phyloP scores from a whole-genome alignment of 2,797 vertebrate genomes.

The Parambassis ranga region DNA sequence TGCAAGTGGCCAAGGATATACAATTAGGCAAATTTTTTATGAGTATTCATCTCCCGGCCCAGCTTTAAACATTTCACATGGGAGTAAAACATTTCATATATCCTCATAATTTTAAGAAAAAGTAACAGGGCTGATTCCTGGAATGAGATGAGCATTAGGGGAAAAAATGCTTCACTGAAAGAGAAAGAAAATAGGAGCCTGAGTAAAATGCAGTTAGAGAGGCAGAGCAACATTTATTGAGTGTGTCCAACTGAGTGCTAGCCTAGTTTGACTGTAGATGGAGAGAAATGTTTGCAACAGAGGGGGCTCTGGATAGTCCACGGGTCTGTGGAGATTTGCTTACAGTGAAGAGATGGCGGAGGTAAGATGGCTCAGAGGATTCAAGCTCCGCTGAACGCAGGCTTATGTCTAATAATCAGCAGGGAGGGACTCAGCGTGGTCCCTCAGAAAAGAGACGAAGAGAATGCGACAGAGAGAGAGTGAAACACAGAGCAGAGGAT shows the following conservation, averaged over 20 bases:
- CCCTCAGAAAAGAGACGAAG: conserved; percentile 45
- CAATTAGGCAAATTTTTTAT: conserved; percentile 52
- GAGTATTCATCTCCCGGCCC: conserved; percentile 18
- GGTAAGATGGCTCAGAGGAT: conserved; percentile 78
- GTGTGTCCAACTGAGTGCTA: conserved; percentile 63
- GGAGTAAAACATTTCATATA: conserved; percentile 21
- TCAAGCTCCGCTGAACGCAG: conserved; percentile 73
- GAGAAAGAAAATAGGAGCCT: conserved; percentile 4
- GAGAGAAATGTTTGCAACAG: conserved; percentile 50
- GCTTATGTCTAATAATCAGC: conserved; percentile 78
- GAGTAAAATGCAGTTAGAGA: conserved; percentile 41
- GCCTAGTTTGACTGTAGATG: conserved; percentile 56
- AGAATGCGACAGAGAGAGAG: conserved; percentile 25
- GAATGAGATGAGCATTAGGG: not conserved
- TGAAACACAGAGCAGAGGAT: conserved; percentile 37
- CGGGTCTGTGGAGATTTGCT: conserved; percentile 72
- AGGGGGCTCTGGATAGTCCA: conserved; percentile 48
- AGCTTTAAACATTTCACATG: conserved; percentile 25
- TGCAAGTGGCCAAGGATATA: conserved; percentile 45
- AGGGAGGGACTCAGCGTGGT: conserved; percentile 69
- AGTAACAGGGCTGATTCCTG: not conserved
- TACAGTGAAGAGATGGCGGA: conserved; percentile 70
- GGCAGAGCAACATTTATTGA: conserved; percentile 54
- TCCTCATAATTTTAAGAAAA: conserved; percentile 1
- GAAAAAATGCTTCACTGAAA: not conserved